These are phyloP conservation scores for Elegia similella DNA, from an alignment of 2,888 invertebrate species.

Conservation along the genomic window DNA sequence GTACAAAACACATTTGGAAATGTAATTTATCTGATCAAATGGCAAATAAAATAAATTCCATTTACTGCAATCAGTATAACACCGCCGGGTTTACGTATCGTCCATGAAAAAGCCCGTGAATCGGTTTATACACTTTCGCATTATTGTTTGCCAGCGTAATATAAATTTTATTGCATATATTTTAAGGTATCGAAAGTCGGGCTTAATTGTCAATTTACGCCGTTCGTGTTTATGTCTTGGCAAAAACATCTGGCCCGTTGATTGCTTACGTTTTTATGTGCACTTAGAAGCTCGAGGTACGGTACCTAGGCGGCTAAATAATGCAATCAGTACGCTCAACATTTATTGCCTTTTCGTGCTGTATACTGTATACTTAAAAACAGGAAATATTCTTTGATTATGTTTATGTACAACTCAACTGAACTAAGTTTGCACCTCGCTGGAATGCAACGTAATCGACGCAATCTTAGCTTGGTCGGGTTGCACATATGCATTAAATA, in stretches of 20 bases:
- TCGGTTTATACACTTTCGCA: slow-evolving; percentile 34
- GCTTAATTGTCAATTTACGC: slow-evolving; percentile 74
- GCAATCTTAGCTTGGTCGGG: no score
- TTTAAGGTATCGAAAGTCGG: slow-evolving; percentile 71
- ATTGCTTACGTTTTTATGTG: slow-evolving; percentile 76
- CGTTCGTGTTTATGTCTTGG: slow-evolving; percentile 66
- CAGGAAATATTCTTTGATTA: background rate
- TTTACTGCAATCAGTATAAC: slow-evolving; percentile 5
- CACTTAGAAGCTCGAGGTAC: slow-evolving; percentile 61
- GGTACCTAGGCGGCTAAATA: slow-evolving; percentile 55
- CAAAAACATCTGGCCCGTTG: slow-evolving; percentile 73
- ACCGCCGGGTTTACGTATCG: slow-evolving; percentile 14
- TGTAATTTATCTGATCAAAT: slow-evolving; percentile 2
- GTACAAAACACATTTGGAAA: background rate
- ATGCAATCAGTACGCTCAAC: slow-evolving; percentile 56
- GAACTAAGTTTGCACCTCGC: no score
- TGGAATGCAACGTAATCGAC: no score
- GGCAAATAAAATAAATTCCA: slow-evolving; percentile 15
- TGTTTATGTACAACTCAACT: no score
- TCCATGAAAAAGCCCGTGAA: slow-evolving; percentile 25
- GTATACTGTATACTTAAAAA: slow-evolving; percentile 44
- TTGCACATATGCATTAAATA: no score
- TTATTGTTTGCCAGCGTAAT: slow-evolving; percentile 44
- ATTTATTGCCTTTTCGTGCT: slow-evolving; percentile 52
- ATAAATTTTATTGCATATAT: slow-evolving; percentile 65